Conservation (phyloP, 2,888 invertebrate genomes). For the Agrochola macilenta region DNA sequence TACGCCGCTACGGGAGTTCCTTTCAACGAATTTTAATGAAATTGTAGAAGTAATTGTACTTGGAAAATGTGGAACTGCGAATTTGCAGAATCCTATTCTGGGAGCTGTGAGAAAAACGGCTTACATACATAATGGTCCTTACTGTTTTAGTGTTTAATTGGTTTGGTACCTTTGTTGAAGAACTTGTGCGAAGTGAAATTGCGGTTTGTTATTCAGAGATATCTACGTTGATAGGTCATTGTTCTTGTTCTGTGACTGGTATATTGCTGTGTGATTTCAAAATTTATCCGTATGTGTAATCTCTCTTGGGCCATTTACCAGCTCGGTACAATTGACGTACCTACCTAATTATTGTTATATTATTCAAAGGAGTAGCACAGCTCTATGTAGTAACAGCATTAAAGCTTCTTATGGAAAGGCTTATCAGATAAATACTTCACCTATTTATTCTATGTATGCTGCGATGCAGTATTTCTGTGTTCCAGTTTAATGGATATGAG, state of each 20-base stretch:
- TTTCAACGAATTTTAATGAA: slow-evolving; percentile 57
- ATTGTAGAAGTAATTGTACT: slow-evolving; percentile 41
- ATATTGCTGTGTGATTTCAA: not conserved
- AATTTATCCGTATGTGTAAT: not conserved
- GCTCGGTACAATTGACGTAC: not conserved
- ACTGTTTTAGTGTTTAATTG: slow-evolving; percentile 20
- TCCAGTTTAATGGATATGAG: not conserved
- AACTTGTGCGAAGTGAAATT: not conserved
- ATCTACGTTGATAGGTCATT: not conserved
- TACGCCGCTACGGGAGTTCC: slow-evolving; percentile 23
- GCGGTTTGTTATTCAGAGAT: not conserved
- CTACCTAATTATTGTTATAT: not conserved
- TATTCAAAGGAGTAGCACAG: not conserved
- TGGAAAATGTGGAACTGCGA: slow-evolving; percentile 15
- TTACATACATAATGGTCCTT: slow-evolving; percentile 40
- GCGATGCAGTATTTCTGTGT: not conserved
- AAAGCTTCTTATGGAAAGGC: not conserved
- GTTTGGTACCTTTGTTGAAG: not conserved
- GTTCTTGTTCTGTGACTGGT: not conserved
- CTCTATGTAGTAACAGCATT: not conserved
- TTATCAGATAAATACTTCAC: not conserved
- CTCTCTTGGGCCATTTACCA: not conserved
- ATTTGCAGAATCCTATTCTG: slow-evolving; percentile 31
- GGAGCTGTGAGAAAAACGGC: slow-evolving; percentile 33
- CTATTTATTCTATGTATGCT: not conserved